Percentiles rank a stretch among this genome's conserved stretches.
Evolutionary conservation across 2,888 invertebrate genomes (phyloP).

Genomic region (Eudemis profundana): DNA sequence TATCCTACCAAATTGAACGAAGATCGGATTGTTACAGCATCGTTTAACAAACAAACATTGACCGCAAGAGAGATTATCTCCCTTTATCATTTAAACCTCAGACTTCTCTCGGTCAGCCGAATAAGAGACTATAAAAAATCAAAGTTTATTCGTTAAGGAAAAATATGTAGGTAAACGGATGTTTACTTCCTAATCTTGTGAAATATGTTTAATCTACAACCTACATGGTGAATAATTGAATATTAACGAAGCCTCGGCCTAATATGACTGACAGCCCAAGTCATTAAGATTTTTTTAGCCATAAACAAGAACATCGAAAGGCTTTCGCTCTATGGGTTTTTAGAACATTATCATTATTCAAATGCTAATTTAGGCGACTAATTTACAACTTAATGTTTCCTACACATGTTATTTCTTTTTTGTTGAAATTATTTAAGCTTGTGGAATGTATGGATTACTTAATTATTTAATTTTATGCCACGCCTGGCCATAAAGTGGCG

Average conservation of each 20-base stretch:
- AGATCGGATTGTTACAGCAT: no score
- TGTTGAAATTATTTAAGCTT: not conserved
- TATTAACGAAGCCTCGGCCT: conserved; percentile 2
- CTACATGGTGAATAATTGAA: not conserved
- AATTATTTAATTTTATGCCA: no score
- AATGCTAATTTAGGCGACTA: conserved; percentile 10
- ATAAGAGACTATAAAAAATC: no score
- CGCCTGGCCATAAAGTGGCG: no score
- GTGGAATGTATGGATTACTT: no score
- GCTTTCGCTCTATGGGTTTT: conserved; percentile 26
- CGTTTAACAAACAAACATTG: no score
- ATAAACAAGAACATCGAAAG: conserved; percentile 20
- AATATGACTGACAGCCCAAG: conserved; percentile 19
- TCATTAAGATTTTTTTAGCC: conserved; percentile 30
- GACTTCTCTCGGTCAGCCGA: no score
- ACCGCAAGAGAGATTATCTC: no score
- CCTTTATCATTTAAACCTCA: no score
- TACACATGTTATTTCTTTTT: not conserved
- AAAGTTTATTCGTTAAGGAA: no score
- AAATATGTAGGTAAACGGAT: no score
- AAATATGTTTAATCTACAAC: conserved; percentile 12
- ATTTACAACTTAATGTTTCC: conserved; percentile 12
- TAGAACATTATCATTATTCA: conserved; percentile 7
- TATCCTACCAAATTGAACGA: no score
- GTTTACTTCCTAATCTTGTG: conserved; percentile 15